Conservation (phyloP, 2,113 vertebrate species). For the Sarotherodon lohbergeri region DNA sequence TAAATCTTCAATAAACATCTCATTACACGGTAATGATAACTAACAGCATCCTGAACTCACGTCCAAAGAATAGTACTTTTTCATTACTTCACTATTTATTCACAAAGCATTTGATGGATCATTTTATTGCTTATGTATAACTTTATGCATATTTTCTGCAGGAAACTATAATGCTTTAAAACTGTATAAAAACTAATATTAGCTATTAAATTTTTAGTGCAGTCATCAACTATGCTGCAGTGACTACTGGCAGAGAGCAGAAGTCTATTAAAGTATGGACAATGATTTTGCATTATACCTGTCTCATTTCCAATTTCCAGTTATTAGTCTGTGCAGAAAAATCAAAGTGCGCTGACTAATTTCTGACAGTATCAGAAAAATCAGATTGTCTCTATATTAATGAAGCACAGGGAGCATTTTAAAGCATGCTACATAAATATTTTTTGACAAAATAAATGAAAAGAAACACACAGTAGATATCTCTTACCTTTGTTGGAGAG, state of each 20-base stretch:
- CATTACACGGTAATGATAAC: background rate
- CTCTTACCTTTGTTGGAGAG: conserved; percentile 64
- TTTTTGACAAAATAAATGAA: background rate
- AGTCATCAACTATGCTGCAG: too few species aligned
- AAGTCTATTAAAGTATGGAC: background rate
- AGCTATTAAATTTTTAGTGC: background rate
- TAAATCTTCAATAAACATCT: conserved; percentile 5
- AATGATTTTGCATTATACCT: background rate
- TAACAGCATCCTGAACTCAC: background rate
- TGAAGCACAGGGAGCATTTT: background rate
- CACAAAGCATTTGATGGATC: fast-evolving
- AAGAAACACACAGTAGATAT: background rate
- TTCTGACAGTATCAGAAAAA: background rate
- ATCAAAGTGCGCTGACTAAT: background rate
- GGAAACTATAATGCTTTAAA: background rate
- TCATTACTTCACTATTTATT: background rate
- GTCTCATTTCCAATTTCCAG: background rate
- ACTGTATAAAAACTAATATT: background rate
- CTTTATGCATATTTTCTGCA: background rate
- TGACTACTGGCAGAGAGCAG: background rate
- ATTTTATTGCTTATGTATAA: background rate
- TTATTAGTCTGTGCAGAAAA: background rate
- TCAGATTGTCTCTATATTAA: background rate
- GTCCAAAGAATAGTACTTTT: background rate
- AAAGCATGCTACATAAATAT: background rate